Evolutionary conservation across 92 coral and sea anemone genomes (phyloP).

Genomic region (Zoanthus sansibaricus): DNA sequence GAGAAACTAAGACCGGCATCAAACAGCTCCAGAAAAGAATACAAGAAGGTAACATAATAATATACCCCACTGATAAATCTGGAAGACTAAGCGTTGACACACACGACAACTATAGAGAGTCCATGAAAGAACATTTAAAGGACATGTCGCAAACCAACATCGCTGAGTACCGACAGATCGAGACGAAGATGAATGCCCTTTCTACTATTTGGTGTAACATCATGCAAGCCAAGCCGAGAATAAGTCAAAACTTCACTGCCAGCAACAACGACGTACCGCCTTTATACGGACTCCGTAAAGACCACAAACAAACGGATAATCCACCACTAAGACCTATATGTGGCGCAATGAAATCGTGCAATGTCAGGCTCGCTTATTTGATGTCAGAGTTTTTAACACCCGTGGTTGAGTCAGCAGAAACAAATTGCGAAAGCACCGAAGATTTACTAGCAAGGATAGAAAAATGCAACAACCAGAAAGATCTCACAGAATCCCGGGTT

Average conservation of each 20-base stretch:
- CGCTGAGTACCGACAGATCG: not conserved
- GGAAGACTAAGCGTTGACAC: constrained; percentile 11
- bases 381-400: no score
- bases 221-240: not conserved
- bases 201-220: not conserved
- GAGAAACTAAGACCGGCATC: not conserved
- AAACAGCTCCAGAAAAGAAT: not conserved
- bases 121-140: not conserved
- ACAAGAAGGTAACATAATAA: not conserved
- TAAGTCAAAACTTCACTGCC: not conserved
- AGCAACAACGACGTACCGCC: not conserved
- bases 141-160: not conserved
- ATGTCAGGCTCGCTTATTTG: not conserved
- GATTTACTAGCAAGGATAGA: no score
- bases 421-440: no score
- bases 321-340: not conserved
- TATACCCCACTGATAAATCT: constrained; percentile 12
- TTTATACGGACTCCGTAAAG: not conserved
- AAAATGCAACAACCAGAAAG: no score
- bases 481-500: no score
- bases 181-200: not conserved
- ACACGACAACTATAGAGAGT: not conserved
- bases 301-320: not conserved
- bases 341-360: not conserved
- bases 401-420: no score